phyloP scores from a whole-genome alignment of 2,888 invertebrate genomes.

The Drosophila gaucha region DNA sequence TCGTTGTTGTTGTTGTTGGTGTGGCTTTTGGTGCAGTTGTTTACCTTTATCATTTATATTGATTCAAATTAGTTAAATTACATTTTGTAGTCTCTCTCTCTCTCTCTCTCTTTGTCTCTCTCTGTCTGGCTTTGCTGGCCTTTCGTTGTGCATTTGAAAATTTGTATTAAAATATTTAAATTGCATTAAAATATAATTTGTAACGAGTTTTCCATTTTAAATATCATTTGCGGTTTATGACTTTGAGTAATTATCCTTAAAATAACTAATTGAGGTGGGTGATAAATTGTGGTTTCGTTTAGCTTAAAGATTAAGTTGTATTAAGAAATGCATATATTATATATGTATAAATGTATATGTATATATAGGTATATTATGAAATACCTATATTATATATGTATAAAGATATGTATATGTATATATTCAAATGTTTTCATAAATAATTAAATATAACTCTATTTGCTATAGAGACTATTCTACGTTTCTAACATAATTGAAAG shows the following conservation, averaged over 20 bases:
- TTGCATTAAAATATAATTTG: constrained; percentile 14
- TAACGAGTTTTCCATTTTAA: constrained; percentile 2
- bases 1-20: no score
- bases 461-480: not conserved
- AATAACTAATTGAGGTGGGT: not conserved
- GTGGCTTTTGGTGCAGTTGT: constrained; percentile 21
- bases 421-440: no score
- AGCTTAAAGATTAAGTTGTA: not conserved
- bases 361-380: no score
- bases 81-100: constrained; percentile 30
- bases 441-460: not conserved
- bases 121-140: constrained; percentile 7
- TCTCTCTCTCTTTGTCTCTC: not conserved
- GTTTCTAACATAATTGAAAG: not conserved
- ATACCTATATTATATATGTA: not conserved
- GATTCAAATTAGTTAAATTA: constrained; percentile 71
- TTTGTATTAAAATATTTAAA: constrained; percentile 34
- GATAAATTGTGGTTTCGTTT: not conserved
- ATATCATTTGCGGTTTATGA: not conserved
- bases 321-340: no score
- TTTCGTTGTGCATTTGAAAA: constrained; percentile 21
- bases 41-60: constrained; percentile 56
- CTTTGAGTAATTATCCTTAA: constrained; percentile 2
- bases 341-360: not conserved
- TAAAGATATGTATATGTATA: no score